Percentiles rank a stretch among this genome's conserved stretches.
These are phyloP conservation scores for Petrocephalus sullivani DNA, from an alignment of 2,797 vertebrate species.

Conservation along the genomic window DNA sequence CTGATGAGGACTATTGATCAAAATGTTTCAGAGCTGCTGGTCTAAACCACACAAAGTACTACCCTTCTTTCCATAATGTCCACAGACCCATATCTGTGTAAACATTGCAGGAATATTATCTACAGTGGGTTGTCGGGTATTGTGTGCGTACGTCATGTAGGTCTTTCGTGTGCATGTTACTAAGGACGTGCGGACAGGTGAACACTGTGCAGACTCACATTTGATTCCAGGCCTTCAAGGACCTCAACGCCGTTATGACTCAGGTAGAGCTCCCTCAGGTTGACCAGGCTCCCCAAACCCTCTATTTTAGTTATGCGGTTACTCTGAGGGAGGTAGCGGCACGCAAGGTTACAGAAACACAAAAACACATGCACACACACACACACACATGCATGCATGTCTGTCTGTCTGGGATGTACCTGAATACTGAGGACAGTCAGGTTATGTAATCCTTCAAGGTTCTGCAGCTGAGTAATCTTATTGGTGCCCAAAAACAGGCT, in stretches of 20 bases:
- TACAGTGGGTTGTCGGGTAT: background rate
- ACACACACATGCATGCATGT: background rate
- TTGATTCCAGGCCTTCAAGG: constrained; percentile 95
- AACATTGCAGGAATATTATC: background rate
- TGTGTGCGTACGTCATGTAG: background rate
- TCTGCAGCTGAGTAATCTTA: constrained; percentile 93
- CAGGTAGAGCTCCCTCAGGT: constrained; percentile 86
- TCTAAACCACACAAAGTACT: background rate
- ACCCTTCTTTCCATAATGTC: background rate
- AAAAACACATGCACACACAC: background rate
- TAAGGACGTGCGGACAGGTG: background rate
- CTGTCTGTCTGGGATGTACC: constrained; percentile 56
- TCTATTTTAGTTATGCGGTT: constrained; percentile 97
- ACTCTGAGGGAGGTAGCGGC: constrained; percentile 64
- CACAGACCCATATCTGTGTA: background rate
- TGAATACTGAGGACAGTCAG: constrained; percentile 94
- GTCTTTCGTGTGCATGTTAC: background rate
- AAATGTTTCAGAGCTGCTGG: background rate
- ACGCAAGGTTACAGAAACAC: constrained; percentile 4
- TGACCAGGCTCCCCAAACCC: constrained; percentile 84
- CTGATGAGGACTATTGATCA: background rate
- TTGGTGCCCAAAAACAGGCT: constrained; percentile 98
- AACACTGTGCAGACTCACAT: constrained; percentile 67
- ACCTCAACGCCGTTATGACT: constrained; percentile 97
- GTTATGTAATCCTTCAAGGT: constrained; percentile 84